phyloP scores from a whole-genome alignment of 2,888 invertebrate genomes.

The Ichneumoninae sp. region DNA sequence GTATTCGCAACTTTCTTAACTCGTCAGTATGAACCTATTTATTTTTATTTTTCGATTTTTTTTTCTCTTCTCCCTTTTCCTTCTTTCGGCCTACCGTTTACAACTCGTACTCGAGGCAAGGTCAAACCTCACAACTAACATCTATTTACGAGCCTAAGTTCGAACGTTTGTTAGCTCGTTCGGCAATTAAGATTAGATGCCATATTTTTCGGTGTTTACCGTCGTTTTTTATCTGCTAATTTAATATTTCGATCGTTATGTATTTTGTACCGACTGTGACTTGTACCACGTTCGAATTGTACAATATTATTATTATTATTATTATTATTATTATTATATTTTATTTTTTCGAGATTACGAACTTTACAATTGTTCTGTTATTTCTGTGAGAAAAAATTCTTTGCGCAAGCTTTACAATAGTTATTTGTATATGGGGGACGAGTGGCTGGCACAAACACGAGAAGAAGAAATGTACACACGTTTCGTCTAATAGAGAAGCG shows the following conservation, averaged over 20 bases:
- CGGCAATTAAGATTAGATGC: not conserved
- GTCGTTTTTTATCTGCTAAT: not conserved
- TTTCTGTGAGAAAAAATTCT: not conserved
- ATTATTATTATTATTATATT: not conserved
- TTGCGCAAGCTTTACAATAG: slow-evolving; percentile 16
- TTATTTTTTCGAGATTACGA: slow-evolving; percentile 18
- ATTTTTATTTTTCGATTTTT: not conserved
- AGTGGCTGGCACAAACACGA: not conserved
- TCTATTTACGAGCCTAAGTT: not conserved
- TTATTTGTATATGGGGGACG: not conserved
- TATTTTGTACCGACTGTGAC: not conserved
- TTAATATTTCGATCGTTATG: not conserved
- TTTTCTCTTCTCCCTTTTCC: not conserved
- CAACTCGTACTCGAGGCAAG: not conserved
- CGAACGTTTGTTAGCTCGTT: not conserved
- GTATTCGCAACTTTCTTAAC: not conserved
- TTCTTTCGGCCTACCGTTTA: not conserved
- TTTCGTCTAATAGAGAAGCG: not conserved
- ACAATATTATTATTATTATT: slow-evolving; percentile 8
- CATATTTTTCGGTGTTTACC: not conserved
- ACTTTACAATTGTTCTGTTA: not conserved
- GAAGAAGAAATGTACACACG: slow-evolving; percentile 3
- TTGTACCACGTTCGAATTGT: not conserved
- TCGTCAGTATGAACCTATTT: not conserved
- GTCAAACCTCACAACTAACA: not conserved